Conservation (phyloP, 2,797 vertebrate species). For the Esox masquinongy region DNA sequence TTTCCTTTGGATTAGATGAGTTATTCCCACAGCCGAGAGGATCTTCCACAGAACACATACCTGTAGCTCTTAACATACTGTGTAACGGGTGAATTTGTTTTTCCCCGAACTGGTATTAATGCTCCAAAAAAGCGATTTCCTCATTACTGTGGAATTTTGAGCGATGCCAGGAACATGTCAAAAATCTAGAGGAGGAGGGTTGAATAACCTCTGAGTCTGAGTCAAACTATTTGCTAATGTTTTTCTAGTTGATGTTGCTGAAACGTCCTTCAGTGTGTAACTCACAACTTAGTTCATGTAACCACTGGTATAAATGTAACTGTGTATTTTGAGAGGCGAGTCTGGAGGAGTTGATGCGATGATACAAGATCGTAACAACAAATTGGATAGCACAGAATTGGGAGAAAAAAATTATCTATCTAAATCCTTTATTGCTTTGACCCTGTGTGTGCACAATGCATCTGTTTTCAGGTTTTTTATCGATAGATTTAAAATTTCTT, state of each 20-base stretch:
- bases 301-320: neutral
- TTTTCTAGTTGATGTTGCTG: conserved; percentile 45
- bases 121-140: conserved; percentile 61
- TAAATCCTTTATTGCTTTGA: too few relatives aligned
- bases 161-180: conserved; percentile 68
- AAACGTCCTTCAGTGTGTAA: conserved; percentile 20
- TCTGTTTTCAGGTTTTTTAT: too few relatives aligned
- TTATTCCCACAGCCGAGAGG: neutral
- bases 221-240: conserved; percentile 59
- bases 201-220: conserved; percentile 55
- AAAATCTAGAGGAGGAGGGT: conserved; percentile 66
- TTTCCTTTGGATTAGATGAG: neutral
- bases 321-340: too few relatives aligned
- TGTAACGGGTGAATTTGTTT: conserved; percentile 51
- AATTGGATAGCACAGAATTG: too few relatives aligned
- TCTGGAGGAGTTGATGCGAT: too few relatives aligned
- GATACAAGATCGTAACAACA: too few relatives aligned
- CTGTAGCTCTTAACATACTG: conserved; percentile 32
- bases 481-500: too few relatives aligned
- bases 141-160: conserved; percentile 68
- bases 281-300: neutral
- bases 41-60: neutral
- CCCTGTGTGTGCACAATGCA: too few relatives aligned
- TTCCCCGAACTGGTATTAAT: conserved; percentile 43
- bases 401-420: too few relatives aligned